Conservation (phyloP, 2,888 invertebrate genomes). For the Sphaeridia pumilis region DNA sequence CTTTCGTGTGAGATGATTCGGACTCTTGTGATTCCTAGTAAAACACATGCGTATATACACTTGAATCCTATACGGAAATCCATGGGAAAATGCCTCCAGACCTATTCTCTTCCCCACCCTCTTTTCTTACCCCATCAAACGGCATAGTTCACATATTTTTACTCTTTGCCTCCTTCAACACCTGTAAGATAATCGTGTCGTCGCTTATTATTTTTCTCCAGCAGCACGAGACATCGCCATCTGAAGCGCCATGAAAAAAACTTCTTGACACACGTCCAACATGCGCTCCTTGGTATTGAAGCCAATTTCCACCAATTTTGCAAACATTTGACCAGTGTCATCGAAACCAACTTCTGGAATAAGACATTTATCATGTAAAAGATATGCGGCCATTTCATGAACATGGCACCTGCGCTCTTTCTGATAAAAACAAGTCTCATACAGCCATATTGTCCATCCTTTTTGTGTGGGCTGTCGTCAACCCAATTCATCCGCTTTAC, state of each 20-base stretch:
- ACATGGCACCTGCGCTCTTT: neutral
- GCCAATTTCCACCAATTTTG: constrained; percentile 3
- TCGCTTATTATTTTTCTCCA: neutral
- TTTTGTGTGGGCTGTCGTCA: constrained; percentile 20
- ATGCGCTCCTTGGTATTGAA: constrained; percentile 5
- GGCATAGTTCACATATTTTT: constrained; percentile 13
- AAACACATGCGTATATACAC: neutral
- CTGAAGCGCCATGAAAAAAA: constrained; percentile 7
- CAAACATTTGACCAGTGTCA: too few relatives aligned
- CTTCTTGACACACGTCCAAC: constrained; percentile 16
- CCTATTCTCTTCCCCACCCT: constrained; percentile 11
- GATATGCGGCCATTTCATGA: too few relatives aligned
- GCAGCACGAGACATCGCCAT: constrained; percentile 9
- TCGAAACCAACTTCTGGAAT: too few relatives aligned
- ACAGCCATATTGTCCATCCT: constrained; percentile 6
- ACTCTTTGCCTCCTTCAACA: too few relatives aligned
- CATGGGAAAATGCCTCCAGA: constrained; percentile 18
- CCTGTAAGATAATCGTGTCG: constrained; percentile 3
- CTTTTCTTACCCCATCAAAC: neutral
- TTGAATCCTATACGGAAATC: neutral
- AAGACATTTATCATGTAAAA: too few relatives aligned
- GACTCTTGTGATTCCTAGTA: too few relatives aligned
- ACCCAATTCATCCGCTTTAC: constrained; percentile 6
- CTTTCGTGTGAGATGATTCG: neutral
- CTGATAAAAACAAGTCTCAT: neutral